Base-by-base conservation (phyloP, 2,113 vertebrate genomes). In the Ptychochromis oligacanthus region DNA sequence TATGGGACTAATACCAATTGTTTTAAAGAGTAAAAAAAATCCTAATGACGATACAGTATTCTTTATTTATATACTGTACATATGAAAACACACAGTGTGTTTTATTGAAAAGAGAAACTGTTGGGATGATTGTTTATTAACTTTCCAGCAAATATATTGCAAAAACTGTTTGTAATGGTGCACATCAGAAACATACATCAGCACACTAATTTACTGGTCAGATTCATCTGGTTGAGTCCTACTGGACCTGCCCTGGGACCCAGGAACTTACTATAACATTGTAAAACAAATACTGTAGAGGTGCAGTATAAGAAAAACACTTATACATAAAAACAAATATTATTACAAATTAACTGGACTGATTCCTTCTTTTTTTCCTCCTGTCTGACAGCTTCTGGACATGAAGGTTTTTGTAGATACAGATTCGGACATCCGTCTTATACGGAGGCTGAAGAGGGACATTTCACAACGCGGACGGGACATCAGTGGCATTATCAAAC, bases 401-500 rank as follows among this genome's bases (percentile, higher is more conserved):
- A 97, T 98, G 97, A 98, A 98, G 65, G 97, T 98, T 90, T 98
- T 98, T 70, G 97, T 98, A 84, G 97, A 98, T 92, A 97, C 97
- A 0, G 97, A 98, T 79, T 98, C 97, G 0, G 97, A 98, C 93
- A 97, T 98, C 91, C 96, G 97, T 0, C 94, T 98, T 70, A 96
- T 97, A 77, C 96, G 97, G 43, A 93, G 97, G 80, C 93, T 98
- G 93, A 97, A 97, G 84, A 95, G 97, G 3, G 97, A 98, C 94
- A 97, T 97, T 72, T 95, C 96, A 3, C 96, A 97, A 6, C 96
- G 97, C 0, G 97, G 97, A 0, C 97, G 97, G 0, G 95, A 98
- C 54, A 96, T 98, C 0, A 85, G 84, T 0, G 97, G 97, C 0
- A 97, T 97, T 87, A 97, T 98, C 90, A 97, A 97, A 58, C 97